Evolutionary conservation across 2,888 invertebrate genomes (phyloP).

Genomic region (Spisula solida): DNA sequence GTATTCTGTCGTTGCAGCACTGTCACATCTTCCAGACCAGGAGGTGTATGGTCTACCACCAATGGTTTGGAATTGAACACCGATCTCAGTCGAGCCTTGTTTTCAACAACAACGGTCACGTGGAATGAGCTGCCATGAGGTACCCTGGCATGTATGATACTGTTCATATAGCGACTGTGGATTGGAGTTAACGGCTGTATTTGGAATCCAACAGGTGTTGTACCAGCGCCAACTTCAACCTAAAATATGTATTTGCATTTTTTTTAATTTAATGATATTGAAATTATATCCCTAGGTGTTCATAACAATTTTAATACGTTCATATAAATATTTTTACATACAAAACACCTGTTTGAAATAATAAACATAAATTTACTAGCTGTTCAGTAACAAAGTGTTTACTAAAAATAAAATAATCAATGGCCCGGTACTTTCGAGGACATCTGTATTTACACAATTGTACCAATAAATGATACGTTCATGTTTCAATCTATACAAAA

Average conservation of each 20-base stretch:
- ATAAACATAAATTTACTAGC: too few species aligned
- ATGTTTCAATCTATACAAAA: not conserved
- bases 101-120: constrained; percentile 61
- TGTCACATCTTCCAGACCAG: constrained; percentile 22
- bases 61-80: constrained; percentile 52
- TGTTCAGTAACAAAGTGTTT: too few species aligned
- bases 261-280: too few species aligned
- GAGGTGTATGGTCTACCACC: constrained; percentile 65
- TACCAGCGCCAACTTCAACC: constrained; percentile 64
- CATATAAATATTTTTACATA: too few species aligned
- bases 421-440: not conserved
- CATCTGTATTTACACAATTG: not conserved
- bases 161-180: constrained; percentile 21
- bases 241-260: not conserved
- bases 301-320: too few species aligned
- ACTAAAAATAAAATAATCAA: too few species aligned
- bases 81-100: constrained; percentile 61
- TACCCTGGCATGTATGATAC: constrained; percentile 49
- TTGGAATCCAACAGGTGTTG: constrained; percentile 68
- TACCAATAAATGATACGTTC: not conserved
- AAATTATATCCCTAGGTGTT: not conserved
- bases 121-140: constrained; percentile 58
- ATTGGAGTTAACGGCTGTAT: constrained; percentile 53
- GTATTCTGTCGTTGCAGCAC: not conserved
- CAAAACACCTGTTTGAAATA: too few species aligned